These are phyloP conservation scores for Dione vanillae DNA, from an alignment of 2,888 invertebrate species.

Conservation along the genomic window DNA sequence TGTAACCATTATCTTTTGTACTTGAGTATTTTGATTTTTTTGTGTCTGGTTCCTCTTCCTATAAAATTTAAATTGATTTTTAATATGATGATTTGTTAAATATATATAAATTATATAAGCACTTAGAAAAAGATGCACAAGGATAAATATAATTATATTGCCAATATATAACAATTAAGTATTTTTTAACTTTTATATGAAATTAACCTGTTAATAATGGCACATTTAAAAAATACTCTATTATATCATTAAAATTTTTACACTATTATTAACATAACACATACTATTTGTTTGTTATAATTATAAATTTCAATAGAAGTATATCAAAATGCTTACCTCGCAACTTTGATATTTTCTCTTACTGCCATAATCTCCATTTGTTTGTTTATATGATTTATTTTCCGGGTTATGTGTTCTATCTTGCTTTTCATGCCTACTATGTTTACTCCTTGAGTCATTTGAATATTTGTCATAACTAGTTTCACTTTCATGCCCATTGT, in stretches of 20 bases:
- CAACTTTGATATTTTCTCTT: conserved; percentile 73
- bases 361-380: conserved; percentile 66
- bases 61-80: conserved; percentile 18
- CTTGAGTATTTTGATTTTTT: conserved; percentile 66
- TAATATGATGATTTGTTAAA: background rate
- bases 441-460: conserved; percentile 56
- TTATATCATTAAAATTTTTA: too few species aligned
- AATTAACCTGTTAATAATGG: too few species aligned
- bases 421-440: conserved; percentile 55
- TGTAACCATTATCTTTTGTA: conserved; percentile 62
- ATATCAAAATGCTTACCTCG: conserved; percentile 60
- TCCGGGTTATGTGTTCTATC: conserved; percentile 52
- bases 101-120: background rate
- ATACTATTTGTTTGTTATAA: too few species aligned
- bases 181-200: too few species aligned
- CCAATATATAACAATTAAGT: too few species aligned
- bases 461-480: conserved; percentile 69
- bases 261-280: too few species aligned
- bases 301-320: too few species aligned
- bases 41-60: conserved; percentile 69
- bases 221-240: too few species aligned
- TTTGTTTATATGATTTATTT: conserved; percentile 53
- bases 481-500: conserved; percentile 70
- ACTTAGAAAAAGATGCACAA: too few species aligned
- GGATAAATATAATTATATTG: too few species aligned